These are phyloP conservation scores for Sebastes matsubarae DNA, from an alignment of 2,797 vertebrate genomes.

Conservation along the genomic window DNA sequence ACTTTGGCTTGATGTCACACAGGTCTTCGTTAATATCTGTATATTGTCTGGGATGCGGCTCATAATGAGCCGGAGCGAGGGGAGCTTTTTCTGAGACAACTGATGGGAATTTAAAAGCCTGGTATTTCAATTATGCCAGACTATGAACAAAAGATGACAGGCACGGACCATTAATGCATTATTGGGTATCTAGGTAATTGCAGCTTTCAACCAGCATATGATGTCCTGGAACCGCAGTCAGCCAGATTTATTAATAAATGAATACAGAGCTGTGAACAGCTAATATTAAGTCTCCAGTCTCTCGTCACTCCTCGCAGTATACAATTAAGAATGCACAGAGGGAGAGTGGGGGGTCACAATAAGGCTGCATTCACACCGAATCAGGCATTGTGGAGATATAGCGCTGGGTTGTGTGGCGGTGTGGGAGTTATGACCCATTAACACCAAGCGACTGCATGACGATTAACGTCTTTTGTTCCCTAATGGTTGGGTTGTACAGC, in stretches of 20 bases:
- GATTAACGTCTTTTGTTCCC: not conserved
- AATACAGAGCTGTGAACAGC: conserved; percentile 14
- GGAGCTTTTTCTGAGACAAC: conserved; percentile 27
- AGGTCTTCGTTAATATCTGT: conserved; percentile 49
- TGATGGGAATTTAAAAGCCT: conserved; percentile 64
- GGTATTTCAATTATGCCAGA: conserved; percentile 54
- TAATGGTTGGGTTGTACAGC: not conserved
- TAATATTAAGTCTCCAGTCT: conserved; percentile 30
- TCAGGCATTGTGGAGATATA: too few relatives aligned
- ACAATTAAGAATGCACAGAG: conserved; percentile 18
- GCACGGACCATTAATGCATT: conserved; percentile 51
- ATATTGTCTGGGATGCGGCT: conserved; percentile 37
- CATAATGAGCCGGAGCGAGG: conserved; percentile 49
- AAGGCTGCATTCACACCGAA: not conserved
- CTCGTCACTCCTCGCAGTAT: conserved; percentile 6
- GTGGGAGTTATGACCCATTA: not conserved
- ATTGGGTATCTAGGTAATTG: conserved; percentile 58
- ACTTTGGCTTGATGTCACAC: conserved; percentile 28
- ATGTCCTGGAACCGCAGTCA: conserved; percentile 29
- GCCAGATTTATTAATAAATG: conserved; percentile 35
- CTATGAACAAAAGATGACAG: conserved; percentile 58
- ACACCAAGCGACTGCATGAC: not conserved
- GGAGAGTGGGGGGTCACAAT: not conserved
- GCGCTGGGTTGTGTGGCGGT: not conserved
- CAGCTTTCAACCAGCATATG: conserved; percentile 52